A percentile compares a stretch with the other conserved stretches of the same genome.
These are phyloP conservation scores for Brachyhypopomus gauderio DNA, from an alignment of 2,113 vertebrate species.

Conservation along the genomic window DNA sequence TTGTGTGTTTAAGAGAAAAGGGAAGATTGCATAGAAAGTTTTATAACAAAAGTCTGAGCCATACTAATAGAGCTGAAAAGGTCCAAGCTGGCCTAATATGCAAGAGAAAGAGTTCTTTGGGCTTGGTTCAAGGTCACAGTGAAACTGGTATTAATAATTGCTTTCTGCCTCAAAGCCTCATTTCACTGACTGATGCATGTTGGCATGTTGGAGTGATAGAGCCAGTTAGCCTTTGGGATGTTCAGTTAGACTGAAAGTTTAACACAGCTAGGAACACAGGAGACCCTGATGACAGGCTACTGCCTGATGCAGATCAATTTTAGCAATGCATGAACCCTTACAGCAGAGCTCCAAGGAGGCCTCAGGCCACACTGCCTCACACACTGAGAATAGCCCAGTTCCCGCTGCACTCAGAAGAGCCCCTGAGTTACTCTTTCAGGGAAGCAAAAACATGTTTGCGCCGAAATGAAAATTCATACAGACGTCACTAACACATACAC, in stretches of 20 bases:
- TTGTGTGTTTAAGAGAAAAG: not conserved
- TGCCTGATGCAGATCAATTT: constrained; percentile 63
- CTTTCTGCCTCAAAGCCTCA: constrained; percentile 67
- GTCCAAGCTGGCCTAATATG: constrained; percentile 38
- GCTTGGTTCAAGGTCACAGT: constrained; percentile 71
- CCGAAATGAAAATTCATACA: constrained; percentile 33
- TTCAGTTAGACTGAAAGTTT: constrained; percentile 72
- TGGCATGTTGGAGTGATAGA: constrained; percentile 70
- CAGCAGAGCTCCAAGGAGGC: constrained; percentile 42
- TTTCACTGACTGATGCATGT: constrained; percentile 78
- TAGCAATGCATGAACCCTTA: constrained; percentile 37
- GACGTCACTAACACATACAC: constrained; percentile 25
- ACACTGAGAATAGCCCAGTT: constrained; percentile 22
- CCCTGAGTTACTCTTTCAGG: not conserved
- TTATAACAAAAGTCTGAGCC: constrained; percentile 5
- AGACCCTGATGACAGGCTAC: constrained; percentile 62
- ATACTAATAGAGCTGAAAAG: constrained; percentile 12
- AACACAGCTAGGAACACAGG: constrained; percentile 70
- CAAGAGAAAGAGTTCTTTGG: constrained; percentile 57
- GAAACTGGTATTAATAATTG: constrained; percentile 65
- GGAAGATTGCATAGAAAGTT: not conserved
- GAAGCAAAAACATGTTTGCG: constrained; percentile 13
- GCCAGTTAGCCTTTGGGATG: constrained; percentile 71
- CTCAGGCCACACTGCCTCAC: constrained; percentile 29
- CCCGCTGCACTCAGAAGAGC: not conserved